These are phyloP conservation scores for Gallinago nigripennis DNA, from an alignment of 2,797 vertebrate genomes.

Conservation along the genomic window DNA sequence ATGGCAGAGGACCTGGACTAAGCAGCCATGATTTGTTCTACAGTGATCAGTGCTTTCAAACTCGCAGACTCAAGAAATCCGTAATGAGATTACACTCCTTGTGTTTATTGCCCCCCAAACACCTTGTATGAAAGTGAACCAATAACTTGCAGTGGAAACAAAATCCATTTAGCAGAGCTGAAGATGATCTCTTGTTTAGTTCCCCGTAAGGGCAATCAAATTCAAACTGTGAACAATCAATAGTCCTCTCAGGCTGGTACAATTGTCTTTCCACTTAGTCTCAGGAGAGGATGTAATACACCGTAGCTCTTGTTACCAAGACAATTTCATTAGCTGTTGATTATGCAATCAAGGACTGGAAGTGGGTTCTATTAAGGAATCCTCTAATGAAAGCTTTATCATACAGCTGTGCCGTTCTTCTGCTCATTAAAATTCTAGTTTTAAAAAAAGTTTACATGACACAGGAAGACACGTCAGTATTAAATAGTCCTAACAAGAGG, in stretches of 20 bases:
- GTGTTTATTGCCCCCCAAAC: background rate
- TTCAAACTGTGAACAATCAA: constrained; percentile 80
- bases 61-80: background rate
- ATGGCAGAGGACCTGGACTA: background rate
- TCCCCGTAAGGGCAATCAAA: constrained; percentile 73
- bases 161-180: constrained; percentile 60
- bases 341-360: constrained; percentile 77
- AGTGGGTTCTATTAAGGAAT: constrained; percentile 72
- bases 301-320: constrained; percentile 74
- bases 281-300: constrained; percentile 74
- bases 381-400: constrained; percentile 73
- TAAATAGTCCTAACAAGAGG: constrained; percentile 69
- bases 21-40: background rate
- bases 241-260: constrained; percentile 60
- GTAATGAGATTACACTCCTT: background rate
- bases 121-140: constrained; percentile 40
- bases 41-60: background rate
- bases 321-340: constrained; percentile 84
- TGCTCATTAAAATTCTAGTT: constrained; percentile 45
- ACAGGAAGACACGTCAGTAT: constrained; percentile 61
- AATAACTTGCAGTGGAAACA: constrained; percentile 56
- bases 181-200: constrained; percentile 71
- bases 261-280: constrained; percentile 72
- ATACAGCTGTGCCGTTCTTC: constrained; percentile 10
- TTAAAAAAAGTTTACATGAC: constrained; percentile 49